A percentile compares a stretch with the other conserved stretches of the same genome.
These are phyloP conservation scores for Zootoca vivipara DNA, from an alignment of 2,113 vertebrate genomes.

Conservation along the genomic window DNA sequence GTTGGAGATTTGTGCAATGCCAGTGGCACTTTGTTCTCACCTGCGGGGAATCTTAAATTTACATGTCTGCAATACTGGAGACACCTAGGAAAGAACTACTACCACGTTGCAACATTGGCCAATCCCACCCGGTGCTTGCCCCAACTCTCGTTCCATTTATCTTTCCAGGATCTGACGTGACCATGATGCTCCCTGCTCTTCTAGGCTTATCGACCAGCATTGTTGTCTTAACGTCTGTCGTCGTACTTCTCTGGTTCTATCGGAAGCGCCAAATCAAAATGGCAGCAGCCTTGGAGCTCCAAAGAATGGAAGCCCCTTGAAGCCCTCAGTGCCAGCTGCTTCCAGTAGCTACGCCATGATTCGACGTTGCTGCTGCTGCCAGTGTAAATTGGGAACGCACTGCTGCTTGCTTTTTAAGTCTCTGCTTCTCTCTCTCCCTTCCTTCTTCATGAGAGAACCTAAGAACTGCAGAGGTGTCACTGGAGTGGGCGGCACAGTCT, in stretches of 20 bases:
- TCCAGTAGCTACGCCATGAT: background rate
- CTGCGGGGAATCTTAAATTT: too few relatives aligned
- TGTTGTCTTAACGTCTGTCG: background rate
- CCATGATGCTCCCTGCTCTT: slow-evolving; percentile 32
- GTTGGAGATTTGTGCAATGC: too few relatives aligned
- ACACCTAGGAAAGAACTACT: too few relatives aligned
- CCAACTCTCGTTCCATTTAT: background rate
- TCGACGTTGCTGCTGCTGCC: background rate
- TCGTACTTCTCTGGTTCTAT: slow-evolving; percentile 53
- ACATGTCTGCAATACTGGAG: too few relatives aligned
- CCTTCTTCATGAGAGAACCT: background rate
- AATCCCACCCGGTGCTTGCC: background rate
- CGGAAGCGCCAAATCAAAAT: slow-evolving; percentile 17
- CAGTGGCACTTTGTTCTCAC: too few relatives aligned
- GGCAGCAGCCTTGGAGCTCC: rapidly evolving
- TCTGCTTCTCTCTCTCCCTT: slow-evolving; percentile 15
- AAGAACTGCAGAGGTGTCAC: background rate
- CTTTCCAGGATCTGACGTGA: slow-evolving; percentile 43
- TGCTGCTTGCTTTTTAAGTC: slow-evolving; percentile 14
- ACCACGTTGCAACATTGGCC: background rate
- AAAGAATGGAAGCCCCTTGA: slow-evolving; percentile 27
- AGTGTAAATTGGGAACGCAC: background rate
- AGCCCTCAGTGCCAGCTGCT: rapidly evolving
- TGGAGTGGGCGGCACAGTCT: background rate
- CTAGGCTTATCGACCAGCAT: slow-evolving; percentile 44